Percentiles rank a stretch among this genome's conserved stretches.
These are phyloP conservation scores for Rhyacophila brunnea DNA, from an alignment of 1,140 invertebrate species.

Conservation along the genomic window DNA sequence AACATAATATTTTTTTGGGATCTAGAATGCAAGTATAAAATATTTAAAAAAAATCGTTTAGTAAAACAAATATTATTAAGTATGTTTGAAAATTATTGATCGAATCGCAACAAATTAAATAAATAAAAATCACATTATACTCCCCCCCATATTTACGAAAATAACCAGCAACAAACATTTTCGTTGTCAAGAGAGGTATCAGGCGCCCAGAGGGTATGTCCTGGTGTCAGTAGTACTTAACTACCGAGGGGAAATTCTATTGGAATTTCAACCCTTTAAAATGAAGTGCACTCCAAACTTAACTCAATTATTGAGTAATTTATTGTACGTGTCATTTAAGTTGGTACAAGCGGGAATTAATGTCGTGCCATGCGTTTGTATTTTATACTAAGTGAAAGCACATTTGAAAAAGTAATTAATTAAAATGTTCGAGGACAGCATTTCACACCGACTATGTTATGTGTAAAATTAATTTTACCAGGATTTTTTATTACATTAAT, in stretches of 20 bases:
- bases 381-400: constrained; percentile 7
- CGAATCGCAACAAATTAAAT: no score
- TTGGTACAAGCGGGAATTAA: constrained; percentile 9
- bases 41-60: no score
- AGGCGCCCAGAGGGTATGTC: neutral
- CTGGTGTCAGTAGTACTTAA: neutral
- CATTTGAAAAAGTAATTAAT: neutral
- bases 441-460: no score
- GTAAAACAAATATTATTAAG: constrained; percentile 1
- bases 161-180: constrained; percentile 13
- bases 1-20: no score
- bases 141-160: neutral
- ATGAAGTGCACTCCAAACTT: constrained; percentile 26
- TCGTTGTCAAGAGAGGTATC: neutral
- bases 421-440: no score
- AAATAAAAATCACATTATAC: neutral
- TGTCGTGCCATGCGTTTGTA: neutral
- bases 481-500: no score
- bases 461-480: no score
- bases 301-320: constrained; percentile 34
- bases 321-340: constrained; percentile 21
- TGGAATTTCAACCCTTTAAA: constrained; percentile 35
- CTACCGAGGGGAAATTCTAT: constrained; percentile 6
- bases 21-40: no score
- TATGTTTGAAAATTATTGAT: no score